Base-by-base conservation (phyloP, 2,888 invertebrate species). In the Lepas anatifera region DNA sequence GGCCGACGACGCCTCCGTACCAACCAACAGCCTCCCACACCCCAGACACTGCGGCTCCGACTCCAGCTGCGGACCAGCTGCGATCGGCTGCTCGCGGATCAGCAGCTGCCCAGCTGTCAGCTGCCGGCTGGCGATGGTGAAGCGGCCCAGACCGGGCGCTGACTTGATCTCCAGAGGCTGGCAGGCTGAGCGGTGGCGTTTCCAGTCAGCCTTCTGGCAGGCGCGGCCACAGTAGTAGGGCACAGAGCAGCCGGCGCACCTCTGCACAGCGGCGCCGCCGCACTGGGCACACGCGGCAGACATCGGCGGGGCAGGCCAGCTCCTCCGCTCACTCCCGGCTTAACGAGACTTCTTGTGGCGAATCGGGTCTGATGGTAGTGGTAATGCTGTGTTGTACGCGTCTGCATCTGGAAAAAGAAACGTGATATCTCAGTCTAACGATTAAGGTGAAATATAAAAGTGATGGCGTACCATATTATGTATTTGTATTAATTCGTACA, bases 11-110 rank as follows among this genome's bases (percentile, higher is more conserved):
- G 16, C 13, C 16, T 8, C 39, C 13, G n/a, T 3, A 37, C 25
- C 25, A n/a, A n/a, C n/a, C n/a, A n/a, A n/a, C 27, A 66, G 37
- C 11, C 39, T 1, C 11, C 66, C 66, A 27, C 66, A 66, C 25
- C 39, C 39, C 25, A 66, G 66, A 27, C 66, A 66, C 66, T 66
- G 39, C 39, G 66, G 66, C 37, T 37, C 66, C 10, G 66, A 37
- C 39, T 39, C 66, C 25, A 66, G 66, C 66, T 66, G 66, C 66
- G 66, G 66, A 0, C 66, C 66, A 1, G 39, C 39, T 3, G 66
- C 66, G 27, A 66, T 25, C 13, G 66, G 66, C 39, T 7, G 25
- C 66, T 66, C 66, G 4, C 39, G 11, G 35, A 66, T n/a, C 66
- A 66, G 39, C 66, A 39, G 66, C 66, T 37, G 37, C 3, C 39